Conservation (phyloP, 2,797 vertebrate genomes). For the Hipposideros larvatus region DNA sequence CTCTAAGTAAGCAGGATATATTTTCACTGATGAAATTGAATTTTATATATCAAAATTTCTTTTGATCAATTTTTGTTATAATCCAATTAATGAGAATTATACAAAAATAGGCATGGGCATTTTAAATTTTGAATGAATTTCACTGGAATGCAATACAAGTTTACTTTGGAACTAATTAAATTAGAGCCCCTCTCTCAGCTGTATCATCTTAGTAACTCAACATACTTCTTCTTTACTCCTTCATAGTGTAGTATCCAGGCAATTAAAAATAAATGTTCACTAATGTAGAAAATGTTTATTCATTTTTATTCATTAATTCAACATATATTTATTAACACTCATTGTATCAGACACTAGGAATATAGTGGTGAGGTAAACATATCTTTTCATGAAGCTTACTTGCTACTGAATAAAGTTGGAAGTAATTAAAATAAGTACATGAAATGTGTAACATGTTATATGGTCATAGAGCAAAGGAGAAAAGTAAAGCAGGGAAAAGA, state of each 20-base stretch:
- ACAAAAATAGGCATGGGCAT: not conserved
- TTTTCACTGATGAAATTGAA: not conserved
- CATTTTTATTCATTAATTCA: not conserved
- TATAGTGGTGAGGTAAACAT: not conserved
- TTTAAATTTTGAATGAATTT: conserved; percentile 15
- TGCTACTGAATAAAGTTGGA: not conserved
- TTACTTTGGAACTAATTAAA: not conserved
- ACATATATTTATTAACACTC: not conserved
- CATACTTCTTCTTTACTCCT: not conserved
- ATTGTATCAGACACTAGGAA: not conserved
- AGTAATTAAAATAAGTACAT: not conserved
- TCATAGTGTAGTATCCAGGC: not conserved
- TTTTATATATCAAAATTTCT: not conserved
- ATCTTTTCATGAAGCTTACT: not conserved
- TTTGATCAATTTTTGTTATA: not conserved
- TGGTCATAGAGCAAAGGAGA: not conserved
- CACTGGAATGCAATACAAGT: not conserved
- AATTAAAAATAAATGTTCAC: not conserved
- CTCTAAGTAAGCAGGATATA: not conserved
- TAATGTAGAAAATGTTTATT: not conserved
- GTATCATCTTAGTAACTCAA: not conserved
- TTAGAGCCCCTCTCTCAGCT: not conserved
- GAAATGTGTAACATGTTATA: not conserved
- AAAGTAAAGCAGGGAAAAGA: not conserved
- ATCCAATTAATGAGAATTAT: not conserved